Conservation (phyloP, 2,888 invertebrate species). For the Tipula vernalis region DNA sequence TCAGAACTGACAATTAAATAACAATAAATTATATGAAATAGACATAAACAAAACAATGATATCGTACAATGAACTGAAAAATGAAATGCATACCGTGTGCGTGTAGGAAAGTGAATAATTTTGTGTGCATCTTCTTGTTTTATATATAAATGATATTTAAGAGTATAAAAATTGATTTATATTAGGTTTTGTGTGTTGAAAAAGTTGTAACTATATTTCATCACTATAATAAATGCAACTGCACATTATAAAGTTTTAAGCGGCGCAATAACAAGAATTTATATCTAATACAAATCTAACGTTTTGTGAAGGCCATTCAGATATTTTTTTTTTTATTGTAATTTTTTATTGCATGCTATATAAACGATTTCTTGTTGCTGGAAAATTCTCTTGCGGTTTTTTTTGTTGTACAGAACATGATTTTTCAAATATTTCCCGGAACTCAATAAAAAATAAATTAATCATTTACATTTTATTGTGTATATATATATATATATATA, state of each 20-base stretch:
- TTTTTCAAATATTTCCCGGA: neutral
- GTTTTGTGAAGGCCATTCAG: neutral
- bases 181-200: neutral
- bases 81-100: neutral
- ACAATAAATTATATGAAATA: neutral
- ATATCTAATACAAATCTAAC: neutral
- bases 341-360: neutral
- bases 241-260: neutral
- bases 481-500: too few species aligned
- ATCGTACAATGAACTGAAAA: slow-evolving; percentile 4
- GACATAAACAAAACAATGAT: neutral
- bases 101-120: neutral
- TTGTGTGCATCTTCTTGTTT: neutral
- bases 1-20: neutral
- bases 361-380: neutral
- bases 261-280: neutral
- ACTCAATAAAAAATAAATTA: neutral
- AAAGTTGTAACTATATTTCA: neutral
- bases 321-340: neutral
- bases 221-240: neutral
- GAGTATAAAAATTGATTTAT: neutral
- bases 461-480: neutral
- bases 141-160: neutral
- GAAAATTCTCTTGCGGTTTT: neutral
- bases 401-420: neutral